phyloP scores from a whole-genome alignment of 1,140 invertebrate species.

The Agrilus planipennis region DNA sequence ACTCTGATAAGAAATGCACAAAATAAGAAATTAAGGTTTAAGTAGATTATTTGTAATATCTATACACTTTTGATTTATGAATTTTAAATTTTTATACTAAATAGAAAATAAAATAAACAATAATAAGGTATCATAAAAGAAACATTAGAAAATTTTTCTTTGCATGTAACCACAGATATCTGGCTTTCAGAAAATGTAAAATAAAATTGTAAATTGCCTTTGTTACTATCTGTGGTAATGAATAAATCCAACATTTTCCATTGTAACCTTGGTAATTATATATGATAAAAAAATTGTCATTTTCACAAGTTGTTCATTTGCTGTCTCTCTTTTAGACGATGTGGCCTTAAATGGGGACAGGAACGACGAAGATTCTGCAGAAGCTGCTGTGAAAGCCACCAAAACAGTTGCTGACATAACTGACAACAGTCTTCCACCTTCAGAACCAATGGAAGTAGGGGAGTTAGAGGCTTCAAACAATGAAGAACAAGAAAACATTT shows the following conservation, averaged over 20 bases:
- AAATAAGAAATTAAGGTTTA: neutral
- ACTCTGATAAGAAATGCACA: neutral
- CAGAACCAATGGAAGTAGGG: constrained; percentile 15
- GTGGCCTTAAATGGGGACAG: constrained; percentile 7
- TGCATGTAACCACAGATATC: no score
- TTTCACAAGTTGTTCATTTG: neutral
- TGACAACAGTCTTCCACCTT: neutral
- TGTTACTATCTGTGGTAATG: no score
- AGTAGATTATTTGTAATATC: neutral
- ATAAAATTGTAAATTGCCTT: no score
- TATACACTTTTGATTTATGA: no score
- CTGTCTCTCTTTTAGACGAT: constrained; percentile 7
- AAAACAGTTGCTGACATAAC: no score
- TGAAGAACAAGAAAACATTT: constrained; percentile 13
- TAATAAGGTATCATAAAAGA: no score
- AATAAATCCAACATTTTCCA: no score
- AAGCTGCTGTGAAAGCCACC: no score
- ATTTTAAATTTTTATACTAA: no score
- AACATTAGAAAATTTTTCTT: no score
- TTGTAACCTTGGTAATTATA: constrained; percentile 5
- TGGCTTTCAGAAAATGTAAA: no score
- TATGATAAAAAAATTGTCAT: neutral
- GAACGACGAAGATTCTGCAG: constrained; percentile 16
- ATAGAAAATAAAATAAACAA: no score
- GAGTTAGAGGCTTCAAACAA: constrained; percentile 9